Base-by-base conservation (phyloP, 2,797 vertebrate genomes). In the Oreochromis grahami region DNA sequence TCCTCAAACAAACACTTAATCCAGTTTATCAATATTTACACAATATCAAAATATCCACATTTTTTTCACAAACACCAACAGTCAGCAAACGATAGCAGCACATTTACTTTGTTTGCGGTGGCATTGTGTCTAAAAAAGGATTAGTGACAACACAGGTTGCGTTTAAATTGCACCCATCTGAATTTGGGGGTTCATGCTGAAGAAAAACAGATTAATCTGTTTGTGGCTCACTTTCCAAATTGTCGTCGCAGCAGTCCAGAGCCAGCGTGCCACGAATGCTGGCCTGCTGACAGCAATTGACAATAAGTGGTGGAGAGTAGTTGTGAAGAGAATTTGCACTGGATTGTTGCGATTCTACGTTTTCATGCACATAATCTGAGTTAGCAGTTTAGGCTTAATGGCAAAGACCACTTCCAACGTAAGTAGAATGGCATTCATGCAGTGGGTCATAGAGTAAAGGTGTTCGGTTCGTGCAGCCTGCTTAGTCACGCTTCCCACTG, bases 201-300 rank as follows among this genome's bases (percentile, higher is more conserved):
- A 79, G 21, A n/a, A 53, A 7, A 84, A 29, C 48, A 76, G 83
- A 83, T 81, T 8, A 48, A 84, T 85, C 9, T 81, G 50, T 52
- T n/a, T 36, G 56, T 76, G 68, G 24, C 24, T 80, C 51, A 65
- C 76, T 86, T 88, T 84, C 78, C 55, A 77, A 63, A 82, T 70
- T 43, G 77, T 56, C 53, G 6, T 15, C 1, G 1, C 24, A 52
- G 77, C 6, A 3, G 53, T 76, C 52, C 45, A 76, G 45, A 63
- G 79, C 68, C 45, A 81, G 17, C 8, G 13, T 53, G 77, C 80
- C 72, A 48, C 82, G 19, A 84, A 86, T 43, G 52, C 26, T 43
- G 19, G 14, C 58, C 45, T 13, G 32, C 65, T 87, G 77, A 74
- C n/a, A 52, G 58, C 19, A 53, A 63, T 36, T 78, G 52, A 77